phyloP scores from a whole-genome alignment of 1,140 invertebrate species.

The Campoletis sonorensis region DNA sequence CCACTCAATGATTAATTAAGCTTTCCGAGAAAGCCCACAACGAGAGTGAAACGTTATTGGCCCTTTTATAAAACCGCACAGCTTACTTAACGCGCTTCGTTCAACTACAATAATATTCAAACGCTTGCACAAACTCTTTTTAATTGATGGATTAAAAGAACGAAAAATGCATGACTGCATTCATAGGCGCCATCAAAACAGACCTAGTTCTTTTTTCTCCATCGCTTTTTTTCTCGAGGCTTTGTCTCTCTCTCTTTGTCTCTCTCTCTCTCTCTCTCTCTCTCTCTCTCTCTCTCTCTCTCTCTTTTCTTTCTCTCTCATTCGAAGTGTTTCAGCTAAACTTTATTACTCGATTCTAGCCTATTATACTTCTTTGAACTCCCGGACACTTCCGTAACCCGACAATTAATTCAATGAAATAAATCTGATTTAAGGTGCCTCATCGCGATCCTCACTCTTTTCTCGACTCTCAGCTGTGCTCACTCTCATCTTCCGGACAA shows the following conservation, averaged over 20 bases:
- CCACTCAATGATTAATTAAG: slow-evolving; percentile 71
- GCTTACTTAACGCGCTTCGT: slow-evolving; percentile 20
- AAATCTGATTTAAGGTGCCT: slow-evolving; percentile 43
- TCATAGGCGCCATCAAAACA: neutral
- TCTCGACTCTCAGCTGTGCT: slow-evolving; percentile 60
- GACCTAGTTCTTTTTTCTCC: neutral
- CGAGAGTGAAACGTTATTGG: slow-evolving; percentile 73
- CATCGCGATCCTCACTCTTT: slow-evolving; percentile 58
- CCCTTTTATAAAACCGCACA: slow-evolving; percentile 63
- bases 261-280: neutral
- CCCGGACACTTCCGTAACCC: slow-evolving; percentile 12
- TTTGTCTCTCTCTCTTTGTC: neutral
- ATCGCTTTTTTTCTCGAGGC: neutral
- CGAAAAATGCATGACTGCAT: neutral
- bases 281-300: neutral
- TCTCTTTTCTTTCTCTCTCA: neutral
- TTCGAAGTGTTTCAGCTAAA: neutral
- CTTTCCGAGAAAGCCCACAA: slow-evolving; percentile 70
- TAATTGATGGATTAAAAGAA: neutral
- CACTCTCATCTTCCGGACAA: slow-evolving; percentile 68
- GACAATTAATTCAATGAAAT: slow-evolving; percentile 35
- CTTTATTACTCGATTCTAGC: slow-evolving; percentile 34
- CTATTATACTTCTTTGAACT: slow-evolving; percentile 8
- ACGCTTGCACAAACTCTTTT: neutral
- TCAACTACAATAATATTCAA: neutral